Conservation (phyloP, 2,888 invertebrate genomes). For the Pandemis cinnamomeana region DNA sequence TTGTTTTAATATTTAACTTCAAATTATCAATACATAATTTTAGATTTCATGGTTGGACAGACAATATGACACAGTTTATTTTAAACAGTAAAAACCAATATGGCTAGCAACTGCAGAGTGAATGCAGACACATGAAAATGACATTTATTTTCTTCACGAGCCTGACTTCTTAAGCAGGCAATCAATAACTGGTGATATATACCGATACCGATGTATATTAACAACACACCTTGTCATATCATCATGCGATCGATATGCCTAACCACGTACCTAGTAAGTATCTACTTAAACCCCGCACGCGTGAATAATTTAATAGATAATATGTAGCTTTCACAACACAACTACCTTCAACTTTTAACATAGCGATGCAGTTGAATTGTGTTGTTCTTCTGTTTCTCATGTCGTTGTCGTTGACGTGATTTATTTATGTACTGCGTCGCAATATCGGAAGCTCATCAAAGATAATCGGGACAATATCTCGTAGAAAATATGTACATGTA, state of each 20-base stretch:
- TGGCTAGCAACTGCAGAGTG: no score
- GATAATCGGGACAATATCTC: no score
- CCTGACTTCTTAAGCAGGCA: background rate
- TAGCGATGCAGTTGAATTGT: background rate
- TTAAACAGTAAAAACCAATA: no score
- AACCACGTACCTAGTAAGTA: background rate
- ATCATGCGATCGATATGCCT: conserved; percentile 10
- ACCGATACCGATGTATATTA: background rate
- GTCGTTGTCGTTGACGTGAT: background rate
- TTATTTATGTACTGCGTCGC: no score
- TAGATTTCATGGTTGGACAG: no score
- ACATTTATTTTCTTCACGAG: background rate
- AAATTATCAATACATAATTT: no score
- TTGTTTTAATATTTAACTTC: no score
- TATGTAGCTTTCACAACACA: conserved; percentile 1
- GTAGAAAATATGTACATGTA: no score
- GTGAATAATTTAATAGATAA: conserved; percentile 13
- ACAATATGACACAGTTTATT: no score
- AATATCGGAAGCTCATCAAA: no score
- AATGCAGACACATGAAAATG: background rate
- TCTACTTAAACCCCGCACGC: background rate
- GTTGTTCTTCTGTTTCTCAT: background rate
- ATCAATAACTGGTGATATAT: background rate
- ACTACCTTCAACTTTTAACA: conserved; percentile 3
- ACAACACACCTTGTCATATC: background rate